Evolutionary conservation across 2,888 invertebrate genomes (phyloP).

Genomic region (Leucoma salicis): DNA sequence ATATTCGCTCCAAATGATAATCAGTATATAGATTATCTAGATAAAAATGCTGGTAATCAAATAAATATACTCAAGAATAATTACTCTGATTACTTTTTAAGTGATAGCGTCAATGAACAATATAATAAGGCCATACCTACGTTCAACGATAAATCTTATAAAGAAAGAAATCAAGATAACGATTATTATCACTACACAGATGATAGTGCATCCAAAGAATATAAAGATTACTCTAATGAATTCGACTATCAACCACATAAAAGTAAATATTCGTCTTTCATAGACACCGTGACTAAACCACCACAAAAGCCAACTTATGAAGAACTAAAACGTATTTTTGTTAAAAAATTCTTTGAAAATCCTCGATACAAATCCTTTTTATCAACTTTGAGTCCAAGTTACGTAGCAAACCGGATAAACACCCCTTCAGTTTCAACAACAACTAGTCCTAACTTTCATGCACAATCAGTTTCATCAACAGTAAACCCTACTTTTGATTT

Average conservation of each 20-base stretch:
- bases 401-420: background rate
- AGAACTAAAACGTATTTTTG: slow-evolving; percentile 54
- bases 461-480: background rate
- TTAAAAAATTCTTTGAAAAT: slow-evolving; percentile 8
- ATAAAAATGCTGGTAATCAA: slow-evolving; percentile 9
- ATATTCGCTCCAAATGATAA: background rate
- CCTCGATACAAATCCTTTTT: background rate
- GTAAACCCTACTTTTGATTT: background rate
- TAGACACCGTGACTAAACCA: slow-evolving; percentile 27
- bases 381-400: background rate
- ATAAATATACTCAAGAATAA: slow-evolving; percentile 10
- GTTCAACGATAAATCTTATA: background rate
- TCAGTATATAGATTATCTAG: slow-evolving; percentile 11
- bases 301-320: slow-evolving; percentile 45
- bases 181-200: slow-evolving; percentile 53
- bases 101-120: slow-evolving; percentile 26
- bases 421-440: background rate
- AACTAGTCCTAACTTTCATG: background rate
- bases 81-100: slow-evolving; percentile 15
- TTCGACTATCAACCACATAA: slow-evolving; percentile 50
- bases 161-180: slow-evolving; percentile 18
- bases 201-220: slow-evolving; percentile 48
- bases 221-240: slow-evolving; percentile 60
- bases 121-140: background rate
- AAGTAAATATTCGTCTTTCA: slow-evolving; percentile 49